A percentile compares a stretch with the other conserved stretches of the same genome.
phyloP scores from a whole-genome alignment of 2,888 invertebrate species.

The Tetheella fluctuosa region DNA sequence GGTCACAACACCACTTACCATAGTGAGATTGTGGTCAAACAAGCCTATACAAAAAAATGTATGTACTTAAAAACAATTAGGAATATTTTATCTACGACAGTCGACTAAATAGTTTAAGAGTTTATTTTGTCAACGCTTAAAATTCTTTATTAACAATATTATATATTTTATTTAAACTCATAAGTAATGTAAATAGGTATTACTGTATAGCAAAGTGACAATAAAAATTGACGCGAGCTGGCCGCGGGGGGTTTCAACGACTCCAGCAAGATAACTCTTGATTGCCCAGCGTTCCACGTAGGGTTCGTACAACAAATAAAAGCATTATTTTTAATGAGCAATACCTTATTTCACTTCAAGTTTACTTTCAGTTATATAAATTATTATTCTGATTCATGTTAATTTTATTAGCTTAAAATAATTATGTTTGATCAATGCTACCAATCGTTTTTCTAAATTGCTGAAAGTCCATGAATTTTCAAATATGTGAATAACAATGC shows the following conservation, averaged over 20 bases:
- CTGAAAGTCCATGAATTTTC: not conserved
- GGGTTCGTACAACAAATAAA: not conserved
- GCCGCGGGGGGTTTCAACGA: slow-evolving; percentile 45
- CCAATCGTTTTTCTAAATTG: too few species aligned
- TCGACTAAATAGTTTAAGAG: too few species aligned
- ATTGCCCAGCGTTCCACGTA: slow-evolving; percentile 26
- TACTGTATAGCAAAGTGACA: slow-evolving; percentile 21
- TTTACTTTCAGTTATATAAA: not conserved
- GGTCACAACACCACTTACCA: too few species aligned
- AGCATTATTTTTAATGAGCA: slow-evolving; percentile 2
- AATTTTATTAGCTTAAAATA: too few species aligned
- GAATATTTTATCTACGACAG: too few species aligned
- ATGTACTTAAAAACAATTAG: too few species aligned
- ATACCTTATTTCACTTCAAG: not conserved
- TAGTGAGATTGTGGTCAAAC: too few species aligned
- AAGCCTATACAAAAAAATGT: too few species aligned
- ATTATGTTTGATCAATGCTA: too few species aligned
- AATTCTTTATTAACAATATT: not conserved
- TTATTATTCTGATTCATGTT: not conserved
- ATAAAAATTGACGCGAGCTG: slow-evolving; percentile 42
- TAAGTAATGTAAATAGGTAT: not conserved
- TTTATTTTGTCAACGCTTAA: too few species aligned
- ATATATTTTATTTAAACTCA: not conserved
- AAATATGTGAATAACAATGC: not conserved
- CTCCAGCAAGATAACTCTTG: slow-evolving; percentile 47